Evolutionary conservation across 1,140 invertebrate species (phyloP), one percentile per base, ranked within the genome.

Genomic region (Penaeus chinensis): DNA sequence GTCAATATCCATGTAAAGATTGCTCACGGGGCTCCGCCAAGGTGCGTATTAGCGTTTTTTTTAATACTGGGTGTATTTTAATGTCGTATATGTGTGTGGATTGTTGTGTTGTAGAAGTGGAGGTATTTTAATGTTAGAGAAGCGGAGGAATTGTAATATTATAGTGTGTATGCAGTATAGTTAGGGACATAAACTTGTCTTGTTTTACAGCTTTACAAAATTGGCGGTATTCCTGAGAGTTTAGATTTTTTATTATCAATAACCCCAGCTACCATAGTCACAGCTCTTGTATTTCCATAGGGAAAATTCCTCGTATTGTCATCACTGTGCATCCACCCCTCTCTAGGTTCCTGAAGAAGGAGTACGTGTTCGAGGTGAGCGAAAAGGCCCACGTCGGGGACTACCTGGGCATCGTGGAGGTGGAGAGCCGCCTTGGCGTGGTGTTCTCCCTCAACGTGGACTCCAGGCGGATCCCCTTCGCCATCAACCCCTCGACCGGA

Each of bases 371-470:
- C n/a, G 95, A 95, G 89, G 94, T 99, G 11, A 94, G 96, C 0
- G 98, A 99, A 94, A 96, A 95, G 1, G 95, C 96, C 0, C 97
- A 97, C 0, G 93, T 96, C 1, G 96, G 97, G 91, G 97, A 96
- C 24, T 97, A 97, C 0, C 94, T 99, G 20, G 95, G 98, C 22
- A 93, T 95, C 89, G 93, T 99, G 20, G 96, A 96, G 91, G 97
- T 98, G 0, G 96, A 94, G 16, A 97, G 98, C 91, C 94, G 95
- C 0, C 96, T 97, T 91, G 94, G 95, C 82, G 96, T 96, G 0
- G 94, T 94, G 91, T 97, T 97, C 91, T 96, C 96, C 2, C 93
- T 96, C 90, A 96, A 98, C 0, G 95, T 95, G 88, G 94, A 27
- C 97, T 97, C 0, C 98, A 98, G 92, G 95, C 97, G 91, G 95